phyloP scores from a whole-genome alignment of 1,140 invertebrate genomes.

The Drosophila elegans region DNA sequence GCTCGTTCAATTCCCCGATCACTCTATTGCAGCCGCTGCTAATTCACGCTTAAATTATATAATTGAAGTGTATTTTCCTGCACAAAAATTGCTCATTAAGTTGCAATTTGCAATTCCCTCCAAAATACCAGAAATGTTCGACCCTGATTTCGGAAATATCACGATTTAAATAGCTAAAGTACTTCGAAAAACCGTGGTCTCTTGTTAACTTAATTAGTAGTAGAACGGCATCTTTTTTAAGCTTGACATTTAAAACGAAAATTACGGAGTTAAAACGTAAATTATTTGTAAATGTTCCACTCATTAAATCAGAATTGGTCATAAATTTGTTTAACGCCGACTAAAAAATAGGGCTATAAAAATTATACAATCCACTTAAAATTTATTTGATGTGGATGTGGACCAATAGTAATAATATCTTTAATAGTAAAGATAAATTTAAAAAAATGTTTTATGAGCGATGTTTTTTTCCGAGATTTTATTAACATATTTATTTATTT shows the following conservation, averaged over 20 bases:
- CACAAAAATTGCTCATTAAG: conserved; percentile 72
- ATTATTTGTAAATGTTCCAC: not conserved
- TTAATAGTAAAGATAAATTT: not conserved
- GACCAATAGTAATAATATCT: not conserved
- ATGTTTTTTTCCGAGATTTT: not conserved
- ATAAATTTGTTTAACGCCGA: not conserved
- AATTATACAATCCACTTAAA: not conserved
- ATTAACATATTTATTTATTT: not conserved
- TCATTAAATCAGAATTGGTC: not conserved
- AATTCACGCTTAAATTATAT: conserved; percentile 81
- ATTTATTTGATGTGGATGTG: not conserved
- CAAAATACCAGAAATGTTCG: conserved; percentile 20
- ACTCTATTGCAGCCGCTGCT: conserved; percentile 25
- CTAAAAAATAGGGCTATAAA: not conserved
- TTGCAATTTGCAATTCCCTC: conserved; percentile 67
- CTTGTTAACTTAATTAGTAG: not conserved
- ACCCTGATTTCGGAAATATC: conserved; percentile 43
- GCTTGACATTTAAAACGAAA: not conserved
- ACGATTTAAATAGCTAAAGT: conserved; percentile 15
- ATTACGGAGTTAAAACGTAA: not conserved
- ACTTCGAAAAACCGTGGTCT: not conserved
- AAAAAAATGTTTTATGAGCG: not conserved
- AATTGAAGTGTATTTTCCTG: conserved; percentile 76
- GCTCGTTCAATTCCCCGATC: conserved; percentile 16
- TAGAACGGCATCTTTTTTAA: not conserved